Percentiles rank a stretch among this genome's conserved stretches.
phyloP scores from a whole-genome alignment of 2,113 vertebrate genomes.

The Ancistrus triradiatus region DNA sequence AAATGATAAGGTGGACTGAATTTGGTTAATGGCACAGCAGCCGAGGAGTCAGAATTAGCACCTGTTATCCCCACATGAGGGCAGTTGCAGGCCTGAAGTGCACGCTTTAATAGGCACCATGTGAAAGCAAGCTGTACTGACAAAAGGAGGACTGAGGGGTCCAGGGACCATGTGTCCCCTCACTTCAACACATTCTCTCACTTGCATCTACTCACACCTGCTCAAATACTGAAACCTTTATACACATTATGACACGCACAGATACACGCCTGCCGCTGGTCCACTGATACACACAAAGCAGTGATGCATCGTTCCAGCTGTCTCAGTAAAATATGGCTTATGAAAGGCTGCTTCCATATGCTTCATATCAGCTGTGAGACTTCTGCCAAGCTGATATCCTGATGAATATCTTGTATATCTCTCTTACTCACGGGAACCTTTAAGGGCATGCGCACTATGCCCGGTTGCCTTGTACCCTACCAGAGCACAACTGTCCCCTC shows the following conservation, averaged over 20 bases:
- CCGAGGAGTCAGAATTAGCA: slow-evolving; percentile 40
- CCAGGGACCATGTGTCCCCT: slow-evolving; percentile 39
- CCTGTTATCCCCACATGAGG: slow-evolving; percentile 35
- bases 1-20: slow-evolving; percentile 23
- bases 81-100: slow-evolving; percentile 36
- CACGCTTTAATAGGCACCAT: slow-evolving; percentile 45
- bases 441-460: no score
- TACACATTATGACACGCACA: not conserved
- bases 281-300: not conserved
- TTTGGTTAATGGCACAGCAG: no score
- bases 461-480: no score
- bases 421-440: not conserved
- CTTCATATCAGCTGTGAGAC: not conserved
- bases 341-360: no score
- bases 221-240: slow-evolving; percentile 10
- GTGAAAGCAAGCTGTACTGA: slow-evolving; percentile 29
- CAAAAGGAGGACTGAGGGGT: slow-evolving; percentile 48
- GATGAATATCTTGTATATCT: slow-evolving; percentile 12
- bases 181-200: slow-evolving; percentile 25
- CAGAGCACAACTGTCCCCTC: no score
- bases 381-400: slow-evolving; percentile 1
- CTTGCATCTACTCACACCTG: slow-evolving; percentile 7
- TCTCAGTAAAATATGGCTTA: not conserved
- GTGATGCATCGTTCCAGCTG: not conserved
- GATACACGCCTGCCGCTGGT: slow-evolving; percentile 6